phyloP scores from a whole-genome alignment of 1,140 invertebrate genomes.

The Hestina assimilis region DNA sequence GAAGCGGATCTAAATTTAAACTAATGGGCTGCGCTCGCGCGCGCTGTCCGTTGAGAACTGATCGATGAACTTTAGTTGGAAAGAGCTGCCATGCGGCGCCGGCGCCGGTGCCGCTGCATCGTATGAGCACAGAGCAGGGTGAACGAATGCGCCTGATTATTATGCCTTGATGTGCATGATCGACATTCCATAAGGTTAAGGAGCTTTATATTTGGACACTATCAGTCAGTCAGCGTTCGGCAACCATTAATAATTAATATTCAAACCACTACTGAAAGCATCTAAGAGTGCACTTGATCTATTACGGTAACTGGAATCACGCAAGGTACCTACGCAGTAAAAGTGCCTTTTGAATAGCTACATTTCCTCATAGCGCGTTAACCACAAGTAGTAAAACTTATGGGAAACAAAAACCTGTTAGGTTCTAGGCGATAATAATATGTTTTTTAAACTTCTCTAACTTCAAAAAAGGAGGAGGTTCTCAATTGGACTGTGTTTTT shows the following conservation, averaged over 20 bases:
- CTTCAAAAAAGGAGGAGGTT: no score
- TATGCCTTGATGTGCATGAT: conserved; percentile 40
- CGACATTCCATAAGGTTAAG: conserved; percentile 59
- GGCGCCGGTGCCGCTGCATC: conserved; percentile 35
- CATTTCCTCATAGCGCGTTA: not conserved
- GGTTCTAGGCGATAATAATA: no score
- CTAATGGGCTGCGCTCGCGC: conserved; percentile 38
- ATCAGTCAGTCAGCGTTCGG: conserved; percentile 39
- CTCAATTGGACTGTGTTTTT: no score
- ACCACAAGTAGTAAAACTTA: not conserved
- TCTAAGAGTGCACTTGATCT: conserved; percentile 13
- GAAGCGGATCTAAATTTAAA: conserved; percentile 31
- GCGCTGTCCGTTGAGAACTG: conserved; percentile 62
- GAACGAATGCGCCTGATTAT: conserved; percentile 50
- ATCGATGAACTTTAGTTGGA: conserved; percentile 57
- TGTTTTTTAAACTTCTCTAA: no score
- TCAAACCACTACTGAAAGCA: not conserved
- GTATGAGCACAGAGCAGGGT: conserved; percentile 30
- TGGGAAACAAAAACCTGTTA: no score
- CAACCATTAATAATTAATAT: conserved; percentile 16
- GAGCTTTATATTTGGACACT: conserved; percentile 59
- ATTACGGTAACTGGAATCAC: not conserved
- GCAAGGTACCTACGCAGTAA: not conserved
- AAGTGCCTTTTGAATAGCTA: not conserved
- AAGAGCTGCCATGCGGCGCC: conserved; percentile 41